phyloP scores from a whole-genome alignment of 2,113 vertebrate species.

The Petroica traversi region DNA sequence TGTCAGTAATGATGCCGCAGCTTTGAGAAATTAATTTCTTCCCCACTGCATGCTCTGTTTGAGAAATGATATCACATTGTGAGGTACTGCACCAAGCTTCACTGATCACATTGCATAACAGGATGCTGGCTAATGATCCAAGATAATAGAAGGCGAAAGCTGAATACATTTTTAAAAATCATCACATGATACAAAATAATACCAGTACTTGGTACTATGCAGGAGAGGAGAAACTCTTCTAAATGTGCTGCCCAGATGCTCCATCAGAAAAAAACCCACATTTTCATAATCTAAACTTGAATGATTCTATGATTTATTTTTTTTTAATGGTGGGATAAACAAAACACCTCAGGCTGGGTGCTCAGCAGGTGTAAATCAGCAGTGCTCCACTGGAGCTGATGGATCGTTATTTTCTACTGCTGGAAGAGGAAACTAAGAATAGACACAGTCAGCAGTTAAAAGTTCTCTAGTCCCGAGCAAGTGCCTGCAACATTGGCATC shows the following conservation, averaged over 20 bases:
- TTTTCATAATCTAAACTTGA: not conserved
- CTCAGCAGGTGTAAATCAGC: conserved; percentile 43
- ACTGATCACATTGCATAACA: conserved; percentile 53
- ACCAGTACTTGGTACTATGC: not conserved
- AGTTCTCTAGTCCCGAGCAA: conserved; percentile 19
- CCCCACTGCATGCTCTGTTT: conserved; percentile 39
- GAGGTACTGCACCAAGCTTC: conserved; percentile 34
- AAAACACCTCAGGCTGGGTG: not conserved
- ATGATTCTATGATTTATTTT: not conserved
- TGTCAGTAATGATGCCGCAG: conserved; percentile 19
- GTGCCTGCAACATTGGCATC: not conserved
- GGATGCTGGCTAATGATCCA: conserved; percentile 66
- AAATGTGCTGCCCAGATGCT: not conserved
- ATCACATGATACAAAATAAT: conserved; percentile 17
- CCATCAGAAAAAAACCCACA: not conserved
- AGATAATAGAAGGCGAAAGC: conserved; percentile 43
- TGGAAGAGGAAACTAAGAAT: conserved; percentile 2
- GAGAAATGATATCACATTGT: conserved; percentile 49
- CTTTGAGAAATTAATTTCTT: conserved; percentile 65
- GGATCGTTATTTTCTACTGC: conserved; percentile 12
- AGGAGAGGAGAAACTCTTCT: not conserved
- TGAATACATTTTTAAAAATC: conserved; percentile 49
- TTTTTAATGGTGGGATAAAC: not conserved
- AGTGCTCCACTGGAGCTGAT: not conserved
- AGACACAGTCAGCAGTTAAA: not conserved